phyloP scores from a whole-genome alignment of 2,113 vertebrate species.

The Balaenoptera acutorostrata region DNA sequence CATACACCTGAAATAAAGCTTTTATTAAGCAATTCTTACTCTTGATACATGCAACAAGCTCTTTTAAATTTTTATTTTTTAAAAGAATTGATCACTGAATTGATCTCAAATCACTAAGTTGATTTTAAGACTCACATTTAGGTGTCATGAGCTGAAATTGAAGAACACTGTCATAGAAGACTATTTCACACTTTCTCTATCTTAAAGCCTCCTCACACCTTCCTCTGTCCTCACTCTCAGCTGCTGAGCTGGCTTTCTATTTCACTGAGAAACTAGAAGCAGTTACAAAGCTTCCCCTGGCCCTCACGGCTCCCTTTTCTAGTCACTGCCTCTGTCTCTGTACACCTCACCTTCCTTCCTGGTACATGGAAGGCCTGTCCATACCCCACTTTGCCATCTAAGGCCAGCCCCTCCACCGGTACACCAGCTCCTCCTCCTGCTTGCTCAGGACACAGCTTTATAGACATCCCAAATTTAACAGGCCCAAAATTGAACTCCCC shows the following conservation, averaged over 20 bases:
- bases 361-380: background rate
- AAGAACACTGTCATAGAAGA: background rate
- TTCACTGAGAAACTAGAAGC: background rate
- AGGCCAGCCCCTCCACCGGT: background rate
- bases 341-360: background rate
- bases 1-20: background rate
- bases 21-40: background rate
- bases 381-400: fast-evolving
- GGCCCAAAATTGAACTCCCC: background rate
- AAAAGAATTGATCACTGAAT: background rate
- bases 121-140: background rate
- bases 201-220: background rate
- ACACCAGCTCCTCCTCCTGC: background rate
- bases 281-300: background rate
- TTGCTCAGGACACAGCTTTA: background rate
- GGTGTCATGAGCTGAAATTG: background rate
- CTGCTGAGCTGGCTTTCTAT: background rate
- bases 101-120: background rate
- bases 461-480: background rate
- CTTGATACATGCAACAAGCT: background rate
- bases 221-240: background rate
- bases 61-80: background rate
- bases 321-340: background rate
- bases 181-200: background rate
- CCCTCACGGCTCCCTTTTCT: background rate